A percentile compares a stretch with the other conserved stretches of the same genome.
Conservation (phyloP, 2,888 invertebrate genomes). For the Zaprionus bogoriensis region DNA sequence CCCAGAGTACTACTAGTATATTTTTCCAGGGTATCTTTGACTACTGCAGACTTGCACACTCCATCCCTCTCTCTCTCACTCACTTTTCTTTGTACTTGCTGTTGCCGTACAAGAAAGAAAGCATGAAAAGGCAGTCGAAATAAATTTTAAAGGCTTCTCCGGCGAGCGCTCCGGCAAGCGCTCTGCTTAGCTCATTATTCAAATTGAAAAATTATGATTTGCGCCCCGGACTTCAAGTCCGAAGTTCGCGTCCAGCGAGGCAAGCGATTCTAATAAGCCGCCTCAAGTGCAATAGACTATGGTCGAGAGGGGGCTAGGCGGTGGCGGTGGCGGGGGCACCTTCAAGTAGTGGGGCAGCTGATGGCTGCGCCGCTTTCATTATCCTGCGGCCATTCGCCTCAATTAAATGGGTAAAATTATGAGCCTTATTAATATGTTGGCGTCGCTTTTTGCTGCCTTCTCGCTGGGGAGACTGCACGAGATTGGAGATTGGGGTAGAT, state of each 20-base stretch:
- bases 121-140: constrained; percentile 55
- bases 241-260: constrained; percentile 53
- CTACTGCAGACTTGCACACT: background rate
- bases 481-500: constrained; percentile 12
- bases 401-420: constrained; percentile 65
- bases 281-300: constrained; percentile 64
- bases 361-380: constrained; percentile 46
- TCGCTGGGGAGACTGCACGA: no score
- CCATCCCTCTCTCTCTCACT: background rate
- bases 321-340: background rate
- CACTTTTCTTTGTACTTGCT: background rate
- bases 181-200: constrained; percentile 71
- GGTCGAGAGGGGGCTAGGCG: background rate
- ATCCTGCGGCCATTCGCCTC: constrained; percentile 60
- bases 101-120: constrained; percentile 5
- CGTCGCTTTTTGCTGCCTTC: constrained; percentile 5
- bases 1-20: no score
- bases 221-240: constrained; percentile 57
- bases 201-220: constrained; percentile 77
- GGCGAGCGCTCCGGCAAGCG: constrained; percentile 39
- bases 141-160: constrained; percentile 73
- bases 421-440: constrained; percentile 59
- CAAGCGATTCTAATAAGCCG: constrained; percentile 69
- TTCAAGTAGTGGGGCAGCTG: constrained; percentile 26
- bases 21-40: background rate